A percentile compares a stretch with the other conserved stretches of the same genome.
Evolutionary conservation across 2,888 invertebrate species (phyloP).

Genomic region (Hemistola chrysoprasaria): DNA sequence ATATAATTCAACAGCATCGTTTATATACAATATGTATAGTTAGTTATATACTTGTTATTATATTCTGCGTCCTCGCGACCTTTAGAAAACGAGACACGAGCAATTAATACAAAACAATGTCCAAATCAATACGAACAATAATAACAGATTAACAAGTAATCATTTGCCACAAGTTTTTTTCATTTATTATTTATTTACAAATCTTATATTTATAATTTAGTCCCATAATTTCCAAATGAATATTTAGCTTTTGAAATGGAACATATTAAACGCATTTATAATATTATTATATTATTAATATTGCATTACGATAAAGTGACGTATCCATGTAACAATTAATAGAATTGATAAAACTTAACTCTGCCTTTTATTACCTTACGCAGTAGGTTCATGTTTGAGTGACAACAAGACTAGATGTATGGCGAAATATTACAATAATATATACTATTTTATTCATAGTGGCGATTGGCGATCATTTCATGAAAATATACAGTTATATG

Average conservation of each 20-base stretch:
- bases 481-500: no score
- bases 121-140: constrained; percentile 61
- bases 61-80: constrained; percentile 48
- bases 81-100: constrained; percentile 52
- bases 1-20: constrained; percentile 79
- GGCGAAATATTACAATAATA: constrained; percentile 6
- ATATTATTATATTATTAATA: constrained; percentile 8
- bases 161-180: constrained; percentile 77
- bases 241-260: constrained; percentile 49
- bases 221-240: constrained; percentile 77
- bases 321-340: constrained; percentile 49
- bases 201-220: constrained; percentile 75
- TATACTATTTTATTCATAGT: no score
- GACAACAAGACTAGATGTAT: constrained; percentile 11
- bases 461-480: no score
- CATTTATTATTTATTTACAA: constrained; percentile 73
- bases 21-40: constrained; percentile 80
- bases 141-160: constrained; percentile 72
- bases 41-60: constrained; percentile 50
- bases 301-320: constrained; percentile 19
- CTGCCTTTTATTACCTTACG: constrained; percentile 19
- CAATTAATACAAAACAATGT: constrained; percentile 65
- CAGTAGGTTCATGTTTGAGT: constrained; percentile 5
- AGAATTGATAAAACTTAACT: constrained; percentile 70
- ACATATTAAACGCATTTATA: constrained; percentile 28